Conservation (phyloP, 2,888 invertebrate genomes). For the Heteromyza rotundicornis region DNA sequence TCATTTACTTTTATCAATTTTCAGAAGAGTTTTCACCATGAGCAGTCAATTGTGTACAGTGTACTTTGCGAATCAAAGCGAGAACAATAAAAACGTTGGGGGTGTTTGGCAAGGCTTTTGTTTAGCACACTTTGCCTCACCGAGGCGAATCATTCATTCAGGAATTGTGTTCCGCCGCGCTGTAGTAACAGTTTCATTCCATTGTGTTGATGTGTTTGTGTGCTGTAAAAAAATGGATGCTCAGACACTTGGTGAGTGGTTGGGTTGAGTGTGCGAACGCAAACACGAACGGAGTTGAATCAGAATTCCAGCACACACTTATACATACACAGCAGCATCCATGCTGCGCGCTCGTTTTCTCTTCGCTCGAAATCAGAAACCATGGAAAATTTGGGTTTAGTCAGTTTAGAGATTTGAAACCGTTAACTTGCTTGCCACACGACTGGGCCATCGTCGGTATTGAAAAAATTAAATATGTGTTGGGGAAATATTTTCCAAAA, state of each 20-base stretch:
- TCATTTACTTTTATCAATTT: too few species aligned
- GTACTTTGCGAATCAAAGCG: background rate
- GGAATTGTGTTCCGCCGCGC: background rate
- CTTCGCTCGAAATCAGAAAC: conserved; percentile 33
- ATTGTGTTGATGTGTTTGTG: background rate
- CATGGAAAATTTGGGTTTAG: conserved; percentile 44
- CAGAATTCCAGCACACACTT: too few species aligned
- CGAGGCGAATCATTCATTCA: background rate
- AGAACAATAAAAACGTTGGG: background rate
- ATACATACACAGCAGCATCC: too few species aligned
- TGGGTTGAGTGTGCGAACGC: too few species aligned
- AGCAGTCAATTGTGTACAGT: background rate
- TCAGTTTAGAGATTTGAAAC: conserved; percentile 61
- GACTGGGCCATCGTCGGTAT: too few species aligned
- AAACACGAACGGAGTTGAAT: too few species aligned
- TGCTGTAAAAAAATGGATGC: background rate
- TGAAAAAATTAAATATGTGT: too few species aligned
- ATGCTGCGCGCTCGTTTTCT: conserved; percentile 4
- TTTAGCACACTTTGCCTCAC: background rate
- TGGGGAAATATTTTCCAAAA: too few species aligned
- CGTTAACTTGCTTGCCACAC: conserved; percentile 37
- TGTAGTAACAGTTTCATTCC: background rate
- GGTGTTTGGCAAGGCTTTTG: background rate
- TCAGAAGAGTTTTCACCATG: too few species aligned
- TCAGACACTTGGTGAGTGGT: background rate